Percentiles rank a stretch among this genome's conserved stretches.
Evolutionary conservation across 1,140 invertebrate genomes (phyloP).

Genomic region (Cepaea nemoralis): DNA sequence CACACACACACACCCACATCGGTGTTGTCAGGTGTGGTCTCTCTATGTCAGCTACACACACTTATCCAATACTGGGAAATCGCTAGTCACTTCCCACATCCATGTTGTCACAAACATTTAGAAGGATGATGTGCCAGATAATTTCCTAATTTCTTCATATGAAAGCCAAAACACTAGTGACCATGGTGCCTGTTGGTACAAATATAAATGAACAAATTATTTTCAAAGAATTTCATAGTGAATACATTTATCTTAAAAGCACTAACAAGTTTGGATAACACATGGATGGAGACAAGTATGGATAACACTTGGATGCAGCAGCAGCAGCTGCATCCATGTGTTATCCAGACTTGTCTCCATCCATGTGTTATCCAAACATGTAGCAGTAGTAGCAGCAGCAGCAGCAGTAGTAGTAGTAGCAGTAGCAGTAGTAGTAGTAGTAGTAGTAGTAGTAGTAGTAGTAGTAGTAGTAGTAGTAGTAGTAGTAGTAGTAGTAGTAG

Average conservation of each 20-base stretch:
- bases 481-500: no score
- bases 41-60: no score
- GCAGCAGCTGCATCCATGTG: neutral
- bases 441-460: no score
- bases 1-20: neutral
- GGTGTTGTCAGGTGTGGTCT: neutral
- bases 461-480: no score
- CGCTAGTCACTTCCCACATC: no score
- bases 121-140: slow-evolving; percentile 75
- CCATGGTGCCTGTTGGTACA: slow-evolving; percentile 77
- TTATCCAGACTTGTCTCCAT: neutral
- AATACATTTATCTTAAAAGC: no score
- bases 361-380: neutral
- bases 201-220: slow-evolving; percentile 5
- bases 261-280: no score
- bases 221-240: no score
- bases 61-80: no score
- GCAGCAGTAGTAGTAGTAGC: no score
- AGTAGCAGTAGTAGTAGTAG: no score
- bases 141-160: slow-evolving; percentile 78
- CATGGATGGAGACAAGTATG: no score
- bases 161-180: slow-evolving; percentile 81
- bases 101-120: slow-evolving; percentile 53
- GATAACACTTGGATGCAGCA: neutral
- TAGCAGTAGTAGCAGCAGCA: neutral